These are phyloP conservation scores for Anhinga anhinga DNA, from an alignment of 2,113 vertebrate genomes.

Conservation along the genomic window DNA sequence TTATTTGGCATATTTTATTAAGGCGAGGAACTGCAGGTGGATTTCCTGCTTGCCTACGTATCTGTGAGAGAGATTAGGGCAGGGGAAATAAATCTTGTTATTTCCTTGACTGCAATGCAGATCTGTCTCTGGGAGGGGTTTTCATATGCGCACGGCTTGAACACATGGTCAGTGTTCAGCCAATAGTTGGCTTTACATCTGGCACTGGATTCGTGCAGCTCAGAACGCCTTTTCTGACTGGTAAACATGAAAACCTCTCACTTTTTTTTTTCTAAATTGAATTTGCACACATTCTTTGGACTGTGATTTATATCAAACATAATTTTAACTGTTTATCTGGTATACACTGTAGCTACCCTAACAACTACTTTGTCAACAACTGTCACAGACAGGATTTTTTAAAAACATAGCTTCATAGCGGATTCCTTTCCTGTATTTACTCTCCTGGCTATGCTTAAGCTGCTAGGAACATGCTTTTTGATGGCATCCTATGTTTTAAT, in stretches of 20 bases:
- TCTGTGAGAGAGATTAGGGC: background rate
- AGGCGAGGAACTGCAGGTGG: background rate
- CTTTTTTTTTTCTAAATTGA: background rate
- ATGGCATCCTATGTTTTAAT: background rate
- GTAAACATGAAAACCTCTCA: background rate
- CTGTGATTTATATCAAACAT: background rate
- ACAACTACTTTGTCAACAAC: background rate
- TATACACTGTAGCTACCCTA: background rate
- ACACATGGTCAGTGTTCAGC: constrained; percentile 21
- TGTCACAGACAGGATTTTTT: background rate
- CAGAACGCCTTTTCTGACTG: background rate
- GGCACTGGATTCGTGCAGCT: background rate
- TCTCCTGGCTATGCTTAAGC: background rate
- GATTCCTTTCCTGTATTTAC: background rate
- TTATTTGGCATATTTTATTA: background rate
- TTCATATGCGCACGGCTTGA: background rate
- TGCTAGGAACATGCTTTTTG: background rate
- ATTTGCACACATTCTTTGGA: background rate
- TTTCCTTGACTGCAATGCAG: constrained; percentile 69
- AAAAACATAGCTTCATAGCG: background rate
- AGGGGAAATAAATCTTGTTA: constrained; percentile 46
- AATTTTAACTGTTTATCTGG: background rate
- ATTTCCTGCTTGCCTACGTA: constrained; percentile 1
- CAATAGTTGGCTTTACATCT: constrained; percentile 37
- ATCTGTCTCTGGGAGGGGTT: constrained; percentile 59